Evolutionary conservation across 2,797 vertebrate genomes (phyloP).

Genomic region (Hafferia zeledoni): DNA sequence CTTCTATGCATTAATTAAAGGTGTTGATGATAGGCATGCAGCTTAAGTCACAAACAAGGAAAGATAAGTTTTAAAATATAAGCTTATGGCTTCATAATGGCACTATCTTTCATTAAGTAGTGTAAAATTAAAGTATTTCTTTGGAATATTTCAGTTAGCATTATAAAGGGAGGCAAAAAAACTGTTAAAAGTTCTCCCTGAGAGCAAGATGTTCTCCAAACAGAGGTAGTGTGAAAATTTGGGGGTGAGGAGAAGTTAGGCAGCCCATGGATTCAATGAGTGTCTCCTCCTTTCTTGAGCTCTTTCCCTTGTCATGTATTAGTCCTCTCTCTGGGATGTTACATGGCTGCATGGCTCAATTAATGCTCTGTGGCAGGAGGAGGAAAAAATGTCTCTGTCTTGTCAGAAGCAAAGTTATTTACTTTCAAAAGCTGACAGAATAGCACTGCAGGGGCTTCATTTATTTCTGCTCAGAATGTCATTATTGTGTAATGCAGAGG

Average conservation of each 20-base stretch:
- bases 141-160: not conserved
- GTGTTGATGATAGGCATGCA: not conserved
- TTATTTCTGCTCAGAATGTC: constrained; percentile 79
- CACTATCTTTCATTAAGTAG: accelerated
- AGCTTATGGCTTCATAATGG: not conserved
- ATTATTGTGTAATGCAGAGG: constrained; percentile 77
- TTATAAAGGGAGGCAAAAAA: not conserved
- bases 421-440: constrained; percentile 84
- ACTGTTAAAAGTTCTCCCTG: not conserved
- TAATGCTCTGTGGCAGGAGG: constrained; percentile 80
- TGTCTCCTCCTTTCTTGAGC: not conserved
- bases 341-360: constrained; percentile 77
- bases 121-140: not conserved
- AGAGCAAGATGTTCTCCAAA: not conserved
- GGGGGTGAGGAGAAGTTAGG: not conserved
- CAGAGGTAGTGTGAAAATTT: not conserved
- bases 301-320: constrained; percentile 14
- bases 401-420: constrained; percentile 83
- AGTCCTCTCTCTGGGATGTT: constrained; percentile 57
- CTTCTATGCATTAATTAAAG: not conserved
- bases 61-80: not conserved
- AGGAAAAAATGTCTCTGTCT: constrained; percentile 76
- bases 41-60: not conserved
- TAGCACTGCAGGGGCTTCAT: constrained; percentile 82
- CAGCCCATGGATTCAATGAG: not conserved